Evolutionary conservation across 2,888 invertebrate genomes (phyloP).

Genomic region (Galerucella pusilla): DNA sequence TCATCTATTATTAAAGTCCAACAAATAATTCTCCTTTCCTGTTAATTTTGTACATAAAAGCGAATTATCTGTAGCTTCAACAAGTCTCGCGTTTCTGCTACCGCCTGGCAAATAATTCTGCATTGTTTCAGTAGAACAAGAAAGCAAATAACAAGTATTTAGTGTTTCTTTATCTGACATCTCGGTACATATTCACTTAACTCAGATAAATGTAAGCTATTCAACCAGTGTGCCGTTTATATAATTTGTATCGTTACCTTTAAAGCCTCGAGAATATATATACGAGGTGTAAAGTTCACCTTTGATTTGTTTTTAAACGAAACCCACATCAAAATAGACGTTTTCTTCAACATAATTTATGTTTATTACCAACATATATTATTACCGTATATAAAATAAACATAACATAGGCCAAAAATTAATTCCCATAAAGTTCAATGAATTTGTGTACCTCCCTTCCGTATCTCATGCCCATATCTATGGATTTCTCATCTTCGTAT

Average conservation of each 20-base stretch:
- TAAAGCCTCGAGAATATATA: slow-evolving; percentile 23
- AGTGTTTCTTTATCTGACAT: slow-evolving; percentile 25
- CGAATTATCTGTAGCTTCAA: slow-evolving; percentile 1
- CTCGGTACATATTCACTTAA: slow-evolving; percentile 35
- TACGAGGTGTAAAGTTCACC: not conserved
- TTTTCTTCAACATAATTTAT: not conserved
- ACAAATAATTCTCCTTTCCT: not conserved
- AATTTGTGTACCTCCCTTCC: slow-evolving; percentile 6
- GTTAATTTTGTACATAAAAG: not conserved
- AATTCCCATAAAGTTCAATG: slow-evolving; percentile 20
- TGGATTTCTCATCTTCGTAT: not conserved
- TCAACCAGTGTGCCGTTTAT: slow-evolving; percentile 22
- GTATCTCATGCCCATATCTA: slow-evolving; percentile 9
- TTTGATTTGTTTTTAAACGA: not conserved
- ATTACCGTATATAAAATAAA: not conserved
- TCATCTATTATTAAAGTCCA: too few species aligned
- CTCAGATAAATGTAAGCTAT: slow-evolving; percentile 28
- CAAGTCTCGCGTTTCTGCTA: slow-evolving; percentile 16
- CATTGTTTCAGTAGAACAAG: slow-evolving; percentile 24
- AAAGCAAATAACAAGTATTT: slow-evolving; percentile 23
- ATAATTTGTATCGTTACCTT: slow-evolving; percentile 35
- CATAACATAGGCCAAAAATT: not conserved
- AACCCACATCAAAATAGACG: not conserved
- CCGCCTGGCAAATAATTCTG: slow-evolving; percentile 18
- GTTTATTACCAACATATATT: slow-evolving; percentile 1